Conservation (phyloP, 2,113 vertebrate genomes). For the Sylvietta virens region DNA sequence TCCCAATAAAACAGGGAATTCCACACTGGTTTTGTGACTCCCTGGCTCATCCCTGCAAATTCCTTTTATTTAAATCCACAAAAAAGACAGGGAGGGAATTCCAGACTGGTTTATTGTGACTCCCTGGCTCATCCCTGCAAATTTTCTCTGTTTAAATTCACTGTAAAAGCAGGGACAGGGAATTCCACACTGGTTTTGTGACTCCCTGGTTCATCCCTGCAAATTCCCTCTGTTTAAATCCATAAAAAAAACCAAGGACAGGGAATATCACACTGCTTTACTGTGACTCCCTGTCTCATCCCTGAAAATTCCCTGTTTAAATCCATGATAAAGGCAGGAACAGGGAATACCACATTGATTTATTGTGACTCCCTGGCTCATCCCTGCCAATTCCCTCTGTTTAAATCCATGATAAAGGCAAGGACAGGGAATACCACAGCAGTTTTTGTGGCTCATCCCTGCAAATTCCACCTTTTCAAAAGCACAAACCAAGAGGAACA, state of each 20-base stretch:
- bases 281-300: fast-evolving
- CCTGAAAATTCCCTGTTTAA: background rate
- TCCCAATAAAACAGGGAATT: background rate
- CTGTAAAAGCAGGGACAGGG: fast-evolving
- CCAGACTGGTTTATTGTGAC: fast-evolving
- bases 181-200: background rate
- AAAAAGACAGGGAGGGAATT: background rate
- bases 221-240: background rate
- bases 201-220: fast-evolving
- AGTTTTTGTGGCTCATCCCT: background rate
- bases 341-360: fast-evolving
- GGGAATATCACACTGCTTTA: background rate
- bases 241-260: fast-evolving
- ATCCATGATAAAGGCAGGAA: fast-evolving
- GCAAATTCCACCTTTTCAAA: background rate
- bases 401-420: fast-evolving
- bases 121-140: fast-evolving
- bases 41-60: background rate
- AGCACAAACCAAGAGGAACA: fast-evolving
- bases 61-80: background rate
- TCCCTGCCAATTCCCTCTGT: fast-evolving
- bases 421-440: fast-evolving
- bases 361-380: too few relatives aligned
- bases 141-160: background rate
- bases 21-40: fast-evolving